Conservation (phyloP, 2,888 invertebrate species). For the Ectobius pallidus region DNA sequence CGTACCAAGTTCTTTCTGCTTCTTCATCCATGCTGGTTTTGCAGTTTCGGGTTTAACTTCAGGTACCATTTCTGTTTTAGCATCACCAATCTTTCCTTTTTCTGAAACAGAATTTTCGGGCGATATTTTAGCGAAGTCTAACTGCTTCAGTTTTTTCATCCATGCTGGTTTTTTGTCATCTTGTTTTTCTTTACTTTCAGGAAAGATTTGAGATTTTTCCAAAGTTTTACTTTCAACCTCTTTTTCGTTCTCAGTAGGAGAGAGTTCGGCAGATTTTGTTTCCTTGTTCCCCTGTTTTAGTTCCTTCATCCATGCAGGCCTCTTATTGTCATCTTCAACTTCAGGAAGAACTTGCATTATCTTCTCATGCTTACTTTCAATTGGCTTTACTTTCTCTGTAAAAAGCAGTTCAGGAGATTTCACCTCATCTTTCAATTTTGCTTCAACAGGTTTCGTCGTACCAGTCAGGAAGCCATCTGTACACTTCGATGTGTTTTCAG, state of each 20-base stretch:
- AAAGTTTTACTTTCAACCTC: too few relatives aligned
- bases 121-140: too few relatives aligned
- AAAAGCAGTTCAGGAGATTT: neutral
- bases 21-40: neutral
- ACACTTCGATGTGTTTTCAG: too few relatives aligned
- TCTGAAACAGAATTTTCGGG: neutral
- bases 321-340: neutral
- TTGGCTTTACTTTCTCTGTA: neutral
- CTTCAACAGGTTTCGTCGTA: too few relatives aligned
- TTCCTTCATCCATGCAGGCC: too few relatives aligned
- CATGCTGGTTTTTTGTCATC: too few relatives aligned
- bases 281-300: neutral
- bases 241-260: neutral
- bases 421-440: neutral
- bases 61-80: neutral
- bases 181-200: too few relatives aligned
- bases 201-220: too few relatives aligned
- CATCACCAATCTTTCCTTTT: neutral
- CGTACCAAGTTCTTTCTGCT: neutral
- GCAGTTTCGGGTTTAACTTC: neutral
- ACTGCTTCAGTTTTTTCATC: neutral
- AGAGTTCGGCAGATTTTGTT: neutral
- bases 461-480: too few relatives aligned
- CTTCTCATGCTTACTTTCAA: neutral
- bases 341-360: too few relatives aligned